Percentiles rank a stretch among this genome's conserved stretches.
Evolutionary conservation across 2,797 vertebrate genomes (phyloP).

Genomic region (Hafferia zeledoni): DNA sequence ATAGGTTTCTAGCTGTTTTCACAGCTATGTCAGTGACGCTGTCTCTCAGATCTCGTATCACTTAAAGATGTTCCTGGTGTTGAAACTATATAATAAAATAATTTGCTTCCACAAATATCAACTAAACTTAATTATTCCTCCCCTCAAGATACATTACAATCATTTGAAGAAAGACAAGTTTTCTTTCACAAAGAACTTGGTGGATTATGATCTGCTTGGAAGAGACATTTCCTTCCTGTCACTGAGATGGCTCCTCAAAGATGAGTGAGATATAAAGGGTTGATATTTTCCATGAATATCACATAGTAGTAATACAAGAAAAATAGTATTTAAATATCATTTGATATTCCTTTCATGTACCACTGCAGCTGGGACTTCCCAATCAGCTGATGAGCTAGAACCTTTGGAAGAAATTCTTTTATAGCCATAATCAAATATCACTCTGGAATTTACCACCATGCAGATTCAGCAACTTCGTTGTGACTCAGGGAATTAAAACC

Average conservation of each 20-base stretch:
- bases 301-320: neutral
- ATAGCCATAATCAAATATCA: slow-evolving; percentile 36
- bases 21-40: neutral
- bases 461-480: slow-evolving; percentile 42
- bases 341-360: slow-evolving; percentile 10
- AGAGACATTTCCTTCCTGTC: neutral
- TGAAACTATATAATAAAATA: neutral
- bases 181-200: neutral
- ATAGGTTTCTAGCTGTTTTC: neutral
- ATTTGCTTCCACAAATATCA: slow-evolving; percentile 8
- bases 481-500: slow-evolving; percentile 42
- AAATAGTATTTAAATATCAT: neutral
- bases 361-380: slow-evolving; percentile 34
- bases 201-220: neutral
- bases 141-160: neutral
- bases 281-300: neutral
- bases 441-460: slow-evolving; percentile 18
- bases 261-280: neutral
- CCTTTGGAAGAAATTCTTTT: slow-evolving; percentile 33
- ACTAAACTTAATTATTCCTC: neutral
- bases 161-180: neutral
- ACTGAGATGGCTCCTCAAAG: neutral
- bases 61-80: neutral
- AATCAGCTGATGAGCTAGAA: slow-evolving; percentile 32
- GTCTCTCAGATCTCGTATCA: neutral